Base-by-base conservation (phyloP, 2,888 invertebrate genomes). In the Lasioglossum marginatum region DNA sequence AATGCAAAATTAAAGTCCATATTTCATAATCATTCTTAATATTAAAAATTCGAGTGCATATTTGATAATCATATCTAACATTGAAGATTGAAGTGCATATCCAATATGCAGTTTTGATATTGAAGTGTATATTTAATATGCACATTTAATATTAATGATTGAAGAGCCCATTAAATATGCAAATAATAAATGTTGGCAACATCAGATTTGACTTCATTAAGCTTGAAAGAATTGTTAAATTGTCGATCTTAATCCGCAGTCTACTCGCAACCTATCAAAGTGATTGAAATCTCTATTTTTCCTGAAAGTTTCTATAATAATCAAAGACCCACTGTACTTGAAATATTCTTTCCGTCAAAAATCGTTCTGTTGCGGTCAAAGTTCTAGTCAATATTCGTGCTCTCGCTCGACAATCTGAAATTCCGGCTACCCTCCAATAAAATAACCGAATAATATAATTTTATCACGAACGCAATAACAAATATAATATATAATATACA, bases 301-400 rank as follows among this genome's bases (percentile, higher is more conserved):
- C 27, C 27, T 48, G 34, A 63, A 63, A 16, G 14, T 63, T 63
- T 63, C 27, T 63, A 63, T 31, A 16, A 73, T 34, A 52, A 68
- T 48, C 43, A 27, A 14, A 27, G 43, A 79, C 66, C 45, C 71
- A 70, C 31, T 63, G 63, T 63, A 63, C 63, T 63, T 2, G 63
- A 79, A 72, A 81, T 60, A 60, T 75, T 63, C 70, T 0, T 63
- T 63, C 16, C 16, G 16, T 63, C 0, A 63, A 63, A 63, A 63
- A 63, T 31, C 31, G 82, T 82, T 81, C 52, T 63, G 72, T 86
- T 85, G 78, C 73, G 77, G 87, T 63, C 88, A 82, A 90, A 88
- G 37, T 88, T 77, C 60, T 88, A 82, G 89, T 88, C 88, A 90
- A 91, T 89, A 89, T 66, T 76, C 86, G 83, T 78, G 74, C 88